phyloP scores from a whole-genome alignment of 2,888 invertebrate species.

The Pollenia angustigena region DNA sequence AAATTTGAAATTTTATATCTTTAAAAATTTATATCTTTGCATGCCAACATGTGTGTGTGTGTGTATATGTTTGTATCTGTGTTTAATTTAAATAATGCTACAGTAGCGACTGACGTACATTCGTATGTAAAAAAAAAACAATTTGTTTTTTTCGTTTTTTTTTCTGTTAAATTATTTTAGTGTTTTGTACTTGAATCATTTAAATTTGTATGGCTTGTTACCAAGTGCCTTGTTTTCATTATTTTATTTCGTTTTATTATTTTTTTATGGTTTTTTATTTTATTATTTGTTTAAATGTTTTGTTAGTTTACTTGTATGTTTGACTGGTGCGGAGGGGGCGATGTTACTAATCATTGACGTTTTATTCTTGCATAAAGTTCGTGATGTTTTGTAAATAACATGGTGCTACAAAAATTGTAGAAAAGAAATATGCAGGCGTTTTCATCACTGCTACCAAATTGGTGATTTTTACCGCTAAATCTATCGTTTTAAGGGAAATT shows the following conservation, averaged over 20 bases:
- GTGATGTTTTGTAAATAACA: constrained; percentile 50
- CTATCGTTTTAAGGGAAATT: too few species aligned
- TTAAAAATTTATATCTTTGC: not conserved
- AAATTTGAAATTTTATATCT: constrained; percentile 17
- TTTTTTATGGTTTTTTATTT: constrained; percentile 1
- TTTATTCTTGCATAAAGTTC: constrained; percentile 41
- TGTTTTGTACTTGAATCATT: constrained; percentile 25
- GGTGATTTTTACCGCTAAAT: too few species aligned
- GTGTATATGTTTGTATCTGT: not conserved
- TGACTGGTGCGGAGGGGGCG: not conserved
- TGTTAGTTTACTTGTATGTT: constrained; percentile 4
- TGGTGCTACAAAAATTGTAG: too few species aligned
- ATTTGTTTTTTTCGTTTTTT: not conserved
- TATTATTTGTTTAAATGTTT: constrained; percentile 15
- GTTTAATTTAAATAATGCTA: constrained; percentile 18
- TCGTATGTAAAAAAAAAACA: not conserved
- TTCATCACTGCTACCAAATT: too few species aligned
- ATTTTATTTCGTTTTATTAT: constrained; percentile 17
- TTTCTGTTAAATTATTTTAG: constrained; percentile 8
- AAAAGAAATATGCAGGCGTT: too few species aligned
- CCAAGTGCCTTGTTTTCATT: constrained; percentile 46
- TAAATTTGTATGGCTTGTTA: constrained; percentile 53
- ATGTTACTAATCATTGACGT: constrained; percentile 38
- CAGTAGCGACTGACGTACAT: constrained; percentile 21
- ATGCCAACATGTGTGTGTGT: not conserved